Base-by-base conservation (phyloP, 2,113 vertebrate species). In the Pachyramphus minor region DNA sequence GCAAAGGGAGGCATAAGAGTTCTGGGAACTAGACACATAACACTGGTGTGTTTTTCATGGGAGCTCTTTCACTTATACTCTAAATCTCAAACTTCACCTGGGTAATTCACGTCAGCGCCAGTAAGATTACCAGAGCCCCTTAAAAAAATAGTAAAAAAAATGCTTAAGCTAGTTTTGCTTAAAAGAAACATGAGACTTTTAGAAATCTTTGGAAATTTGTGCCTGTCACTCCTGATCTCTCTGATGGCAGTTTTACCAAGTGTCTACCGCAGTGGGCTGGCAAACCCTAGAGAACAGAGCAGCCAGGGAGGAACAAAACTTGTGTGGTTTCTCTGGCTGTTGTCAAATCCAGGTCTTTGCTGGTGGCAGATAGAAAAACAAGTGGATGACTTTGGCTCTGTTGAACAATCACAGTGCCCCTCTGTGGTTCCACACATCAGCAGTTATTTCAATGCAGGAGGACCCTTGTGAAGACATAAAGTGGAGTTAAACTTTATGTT, bases 1-100 rank as follows among this genome's bases (percentile, higher is more conserved):
- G 71, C 78, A 90, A 97, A 93, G 44, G 45, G 91, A 96, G 91
- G 82, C 97, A 93, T 81, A 66, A 8, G 92, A 92, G 64, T 96
- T 96, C 97, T 98, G 97, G 98, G 97, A 98, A 97, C 94, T 22
- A 91, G 98, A 97, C 85, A 98, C 85, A 96, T 92, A 98, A 98
- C 92, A 97, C 97, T 95, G 14, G 50, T 53, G 84, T 53, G 52
- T 53, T 92, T 97, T 96, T 83, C 94, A 58, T 93, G 95, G 96
- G 95, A 98, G 95, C 91, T 86, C 55, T 80, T 92, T 94, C 63
- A 56, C 84, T 66, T 64, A 31, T 56, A 81, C 4, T 27, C 25
- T 84, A 35, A 77, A 88, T 86, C 72, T 84, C 60, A 68, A 37
- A 44, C 73, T 92, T 93, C 66, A 88, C 23, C 45, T 77, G 28